A percentile compares a stretch with the other conserved stretches of the same genome.
Evolutionary conservation across 2,797 vertebrate species (phyloP).

Genomic region (Astyanax mexicanus): DNA sequence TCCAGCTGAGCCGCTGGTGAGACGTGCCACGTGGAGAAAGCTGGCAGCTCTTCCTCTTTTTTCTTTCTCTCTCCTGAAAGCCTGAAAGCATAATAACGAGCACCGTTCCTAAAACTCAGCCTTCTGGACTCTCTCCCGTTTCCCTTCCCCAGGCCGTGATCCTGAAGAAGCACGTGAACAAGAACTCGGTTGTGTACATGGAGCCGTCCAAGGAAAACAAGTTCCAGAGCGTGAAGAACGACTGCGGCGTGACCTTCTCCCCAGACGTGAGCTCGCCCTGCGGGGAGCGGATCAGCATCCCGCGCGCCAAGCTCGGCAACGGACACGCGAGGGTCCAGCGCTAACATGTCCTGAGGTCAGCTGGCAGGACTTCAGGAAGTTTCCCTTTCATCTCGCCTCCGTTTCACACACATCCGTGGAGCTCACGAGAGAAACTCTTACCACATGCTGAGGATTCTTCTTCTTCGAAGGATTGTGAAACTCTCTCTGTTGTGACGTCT

Average conservation of each 20-base stretch:
- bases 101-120: slow-evolving; percentile 27
- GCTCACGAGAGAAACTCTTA: slow-evolving; percentile 24
- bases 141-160: slow-evolving; percentile 76
- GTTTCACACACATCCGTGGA: slow-evolving; percentile 37
- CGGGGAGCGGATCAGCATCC: slow-evolving; percentile 79
- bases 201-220: slow-evolving; percentile 83
- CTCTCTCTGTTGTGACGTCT: slow-evolving; percentile 52
- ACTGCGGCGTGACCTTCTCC: slow-evolving; percentile 79
- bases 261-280: slow-evolving; percentile 73
- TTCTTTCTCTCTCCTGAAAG: slow-evolving; percentile 18
- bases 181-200: slow-evolving; percentile 82
- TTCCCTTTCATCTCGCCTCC: slow-evolving; percentile 31
- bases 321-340: slow-evolving; percentile 71
- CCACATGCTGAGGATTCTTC: slow-evolving; percentile 26
- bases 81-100: too few species aligned
- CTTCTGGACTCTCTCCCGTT: slow-evolving; percentile 19
- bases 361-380: slow-evolving; percentile 18
- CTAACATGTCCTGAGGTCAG: slow-evolving; percentile 59
- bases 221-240: slow-evolving; percentile 79
- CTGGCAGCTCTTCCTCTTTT: slow-evolving; percentile 1
- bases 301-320: slow-evolving; percentile 78
- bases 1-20: background rate
- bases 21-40: background rate
- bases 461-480: slow-evolving; percentile 52
- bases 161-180: slow-evolving; percentile 84